phyloP scores from a whole-genome alignment of 2,797 vertebrate species.

The Pristis pectinata region DNA sequence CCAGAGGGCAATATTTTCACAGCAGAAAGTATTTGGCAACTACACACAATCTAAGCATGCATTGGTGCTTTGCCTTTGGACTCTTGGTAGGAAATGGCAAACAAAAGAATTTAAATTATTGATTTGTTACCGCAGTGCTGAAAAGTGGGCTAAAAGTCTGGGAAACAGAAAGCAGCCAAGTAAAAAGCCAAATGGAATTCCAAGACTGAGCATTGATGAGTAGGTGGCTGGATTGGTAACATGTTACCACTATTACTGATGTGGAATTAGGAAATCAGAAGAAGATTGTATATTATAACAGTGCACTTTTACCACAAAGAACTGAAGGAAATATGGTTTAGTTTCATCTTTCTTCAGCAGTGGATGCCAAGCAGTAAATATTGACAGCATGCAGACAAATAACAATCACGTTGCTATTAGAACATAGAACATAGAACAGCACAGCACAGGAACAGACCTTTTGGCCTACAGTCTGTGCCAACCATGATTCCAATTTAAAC shows the following conservation, averaged over 20 bases:
- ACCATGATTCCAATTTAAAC: too few relatives aligned
- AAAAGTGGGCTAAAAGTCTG: neutral
- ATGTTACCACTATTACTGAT: neutral
- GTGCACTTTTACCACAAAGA: neutral
- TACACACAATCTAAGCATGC: neutral
- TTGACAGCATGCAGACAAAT: neutral
- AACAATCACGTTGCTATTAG: neutral
- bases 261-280: neutral
- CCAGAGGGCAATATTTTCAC: neutral
- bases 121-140: neutral
- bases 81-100: neutral
- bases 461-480: too few relatives aligned
- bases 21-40: neutral
- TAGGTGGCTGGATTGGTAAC: neutral
- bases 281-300: neutral
- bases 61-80: neutral
- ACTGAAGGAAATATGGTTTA: neutral
- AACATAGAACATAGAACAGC: too few relatives aligned
- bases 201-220: neutral
- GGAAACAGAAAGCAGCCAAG: neutral
- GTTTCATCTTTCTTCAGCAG: neutral
- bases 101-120: neutral
- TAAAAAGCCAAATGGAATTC: neutral
- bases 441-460: too few relatives aligned
- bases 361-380: neutral